phyloP scores from a whole-genome alignment of 1,140 invertebrate species.

The Gonatopus flavifemur region DNA sequence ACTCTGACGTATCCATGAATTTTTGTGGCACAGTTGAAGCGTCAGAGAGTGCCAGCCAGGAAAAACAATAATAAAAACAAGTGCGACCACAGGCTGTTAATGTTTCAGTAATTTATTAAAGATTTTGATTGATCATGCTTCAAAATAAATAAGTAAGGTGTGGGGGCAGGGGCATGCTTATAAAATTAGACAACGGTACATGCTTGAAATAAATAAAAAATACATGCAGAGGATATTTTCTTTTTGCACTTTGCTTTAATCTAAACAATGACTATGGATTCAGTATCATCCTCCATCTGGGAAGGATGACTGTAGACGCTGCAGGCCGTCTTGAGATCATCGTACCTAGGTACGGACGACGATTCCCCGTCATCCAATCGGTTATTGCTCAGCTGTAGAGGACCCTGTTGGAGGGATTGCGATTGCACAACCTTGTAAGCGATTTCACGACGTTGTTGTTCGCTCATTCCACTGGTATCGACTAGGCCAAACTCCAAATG shows the following conservation, averaged over 20 bases:
- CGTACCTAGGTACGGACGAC: constrained; percentile 54
- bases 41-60: constrained; percentile 43
- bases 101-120: constrained; percentile 56
- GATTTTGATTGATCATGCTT: constrained; percentile 50
- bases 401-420: constrained; percentile 43
- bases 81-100: constrained; percentile 55
- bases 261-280: constrained; percentile 59
- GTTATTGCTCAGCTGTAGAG: constrained; percentile 45
- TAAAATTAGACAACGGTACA: too few species aligned
- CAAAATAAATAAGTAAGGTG: constrained; percentile 47
- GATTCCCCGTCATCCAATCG: constrained; percentile 46
- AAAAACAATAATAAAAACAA: constrained; percentile 52
- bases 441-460: constrained; percentile 86
- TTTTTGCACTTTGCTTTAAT: too few species aligned
- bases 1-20: too few species aligned
- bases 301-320: constrained; percentile 52
- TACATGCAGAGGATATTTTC: constrained; percentile 22
- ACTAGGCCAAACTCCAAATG: constrained; percentile 89
- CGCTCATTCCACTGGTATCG: constrained; percentile 85
- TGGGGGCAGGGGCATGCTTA: too few species aligned
- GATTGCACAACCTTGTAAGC: constrained; percentile 86
- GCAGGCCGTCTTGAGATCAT: constrained; percentile 58
- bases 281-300: constrained; percentile 55
- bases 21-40: constrained; percentile 36
- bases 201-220: constrained; percentile 48